Base-by-base conservation (phyloP, 2,888 invertebrate species). In the Apotomis capreana region DNA sequence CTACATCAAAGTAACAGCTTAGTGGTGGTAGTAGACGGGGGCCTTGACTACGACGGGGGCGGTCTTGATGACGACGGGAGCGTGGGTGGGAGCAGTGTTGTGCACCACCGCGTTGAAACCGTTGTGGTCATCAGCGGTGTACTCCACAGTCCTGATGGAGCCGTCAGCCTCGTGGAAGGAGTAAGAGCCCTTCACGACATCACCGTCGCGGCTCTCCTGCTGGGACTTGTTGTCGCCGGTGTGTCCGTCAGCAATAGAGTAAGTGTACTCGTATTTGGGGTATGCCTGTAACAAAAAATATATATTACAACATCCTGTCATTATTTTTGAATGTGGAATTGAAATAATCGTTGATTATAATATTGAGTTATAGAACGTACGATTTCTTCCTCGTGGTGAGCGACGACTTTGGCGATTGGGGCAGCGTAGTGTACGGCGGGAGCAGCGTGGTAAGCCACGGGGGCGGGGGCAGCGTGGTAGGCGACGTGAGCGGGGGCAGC, bases 141-240 rank as follows among this genome's bases (percentile, higher is more conserved):
- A 90, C 78, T 88, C 87, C 61, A 91, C 90, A 55, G 86, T 89
- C 75, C 90, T 83, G 74, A 89, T 80, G 78, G 90, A 90, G 74
- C 91, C 91, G 70, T 87, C 89, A 51, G 90, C 87, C 76, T 91
- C 90, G 75, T 87, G 86, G 44, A 91, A 80, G 51, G 87, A 88
- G 80, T 94, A 94, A 76, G 93, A 89, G 54, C 94, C 94, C 79
- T 90, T 87, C 68, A 94, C 94, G 15, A 87, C 89, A 77, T 94
- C 89, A 6, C 94, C 94, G 84, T 89, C 87, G 52, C 85, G 82
- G 74, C 84, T 83, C 80, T 90, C 90, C 49, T 83, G 78, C 77
- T 90, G 90, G 76, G 86, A 85, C 80, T 90, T 90, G 76, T 88
- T 84, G 80, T 90, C 90, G 37, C 90, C 92, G 40, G 89, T 89